These are phyloP conservation scores for Rhabdophis nuchalis DNA, from an alignment of 2,797 vertebrate species.

Conservation along the genomic window DNA sequence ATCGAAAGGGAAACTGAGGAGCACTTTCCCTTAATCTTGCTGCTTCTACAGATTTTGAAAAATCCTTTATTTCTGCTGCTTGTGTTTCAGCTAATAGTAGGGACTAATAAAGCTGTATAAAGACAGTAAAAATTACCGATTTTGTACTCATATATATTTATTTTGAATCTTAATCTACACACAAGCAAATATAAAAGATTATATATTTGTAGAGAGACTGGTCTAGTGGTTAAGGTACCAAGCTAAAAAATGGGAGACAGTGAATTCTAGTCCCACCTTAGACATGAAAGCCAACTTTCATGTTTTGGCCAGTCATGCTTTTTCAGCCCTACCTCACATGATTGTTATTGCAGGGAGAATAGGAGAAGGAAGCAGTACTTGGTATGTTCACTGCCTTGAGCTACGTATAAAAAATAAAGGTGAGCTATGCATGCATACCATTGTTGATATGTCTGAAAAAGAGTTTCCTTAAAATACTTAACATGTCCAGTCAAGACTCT, in stretches of 20 bases:
- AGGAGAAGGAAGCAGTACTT: not conserved
- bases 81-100: not conserved
- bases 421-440: not conserved
- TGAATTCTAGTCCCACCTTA: not conserved
- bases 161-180: not conserved
- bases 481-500: not conserved
- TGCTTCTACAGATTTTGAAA: not conserved
- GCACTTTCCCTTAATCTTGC: not conserved
- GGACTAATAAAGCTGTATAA: not conserved
- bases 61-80: not conserved
- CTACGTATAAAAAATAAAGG: not conserved
- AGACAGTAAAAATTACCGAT: not conserved
- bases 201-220: not conserved
- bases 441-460: not conserved
- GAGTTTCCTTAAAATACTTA: not conserved
- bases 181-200: not conserved
- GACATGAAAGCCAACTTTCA: not conserved
- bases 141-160: not conserved
- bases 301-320: not conserved
- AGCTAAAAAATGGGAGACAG: not conserved
- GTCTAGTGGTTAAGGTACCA: not conserved
- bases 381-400: not conserved
- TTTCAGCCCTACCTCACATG: not conserved
- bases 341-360: not conserved
- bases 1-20: not conserved